Base-by-base conservation (phyloP, 2,797 vertebrate species). In the Chelonia mydas region DNA sequence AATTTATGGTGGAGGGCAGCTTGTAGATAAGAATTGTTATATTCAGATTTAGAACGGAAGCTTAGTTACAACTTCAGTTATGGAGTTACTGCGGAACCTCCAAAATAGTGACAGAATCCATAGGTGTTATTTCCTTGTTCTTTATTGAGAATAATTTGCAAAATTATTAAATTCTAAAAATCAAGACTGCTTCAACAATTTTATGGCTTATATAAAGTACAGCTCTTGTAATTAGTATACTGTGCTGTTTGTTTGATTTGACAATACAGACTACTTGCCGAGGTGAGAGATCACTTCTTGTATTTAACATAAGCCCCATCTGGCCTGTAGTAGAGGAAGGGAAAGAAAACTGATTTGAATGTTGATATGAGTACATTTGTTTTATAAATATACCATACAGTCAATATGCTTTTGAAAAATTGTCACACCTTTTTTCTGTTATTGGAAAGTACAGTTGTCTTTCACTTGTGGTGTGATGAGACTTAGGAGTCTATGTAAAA, bases 401-500 rank as follows among this genome's bases (percentile, higher is more conserved):
- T 84, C 57, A 78, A 54, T 84, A 74, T 95, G 81, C 59, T 90
- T 28, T 31, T 93, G 12, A 68, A 72, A 95, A 79, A 37, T 61
- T 57, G 53, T 90, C 90, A 77, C 27, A 0, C n/a, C 41, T 90
- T 59, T 61, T 87, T 57, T 45, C 12, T 92, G 25, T 92, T 96
- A 88, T 53, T 57, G 87, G 57, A 87, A 81, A 50, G 88, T 96
- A 51, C 8, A 19, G 45, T 68, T 33, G 55, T 82, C 53, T 89
- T 87, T 81, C 51, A 80, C 86, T 85, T 93, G 74, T 94, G 50
- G 84, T 85, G n/a, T 83, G 72, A 31, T 57, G 77, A 84, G 31
- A 68, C 86, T 93, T 84, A 88, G 82, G 72, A 87, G 82, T 50
- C 37, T 82, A n/a, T 95, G 11, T 92, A 57, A 87, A 92, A 83